A percentile compares a stretch with the other conserved stretches of the same genome.
phyloP scores from a whole-genome alignment of 2,888 invertebrate species.

The Ophion ventricosus region DNA sequence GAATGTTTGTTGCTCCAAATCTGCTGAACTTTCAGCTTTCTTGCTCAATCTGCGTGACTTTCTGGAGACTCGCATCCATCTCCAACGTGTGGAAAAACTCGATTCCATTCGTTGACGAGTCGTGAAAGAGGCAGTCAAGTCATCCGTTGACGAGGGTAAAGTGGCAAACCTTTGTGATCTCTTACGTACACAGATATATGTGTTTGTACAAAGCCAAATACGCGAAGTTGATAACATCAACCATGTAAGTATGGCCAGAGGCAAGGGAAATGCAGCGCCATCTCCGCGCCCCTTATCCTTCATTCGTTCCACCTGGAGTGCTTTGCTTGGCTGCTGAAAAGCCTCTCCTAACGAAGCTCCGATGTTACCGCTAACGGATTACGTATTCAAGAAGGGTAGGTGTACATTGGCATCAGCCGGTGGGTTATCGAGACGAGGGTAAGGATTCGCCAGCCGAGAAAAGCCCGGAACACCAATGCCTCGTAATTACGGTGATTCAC shows the following conservation, averaged over 20 bases:
- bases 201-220: not conserved
- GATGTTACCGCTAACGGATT: constrained; percentile 73
- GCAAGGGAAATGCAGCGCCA: not conserved
- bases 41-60: not conserved
- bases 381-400: constrained; percentile 73
- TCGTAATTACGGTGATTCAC: not conserved
- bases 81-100: not conserved
- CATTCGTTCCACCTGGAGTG: constrained; percentile 8
- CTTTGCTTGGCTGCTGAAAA: constrained; percentile 24
- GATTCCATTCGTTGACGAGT: not conserved
- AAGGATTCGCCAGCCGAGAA: constrained; percentile 39
- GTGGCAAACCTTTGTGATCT: not conserved
- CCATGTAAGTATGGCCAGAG: not conserved
- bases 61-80: too few species aligned
- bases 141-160: not conserved
- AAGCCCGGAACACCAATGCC: constrained; percentile 19
- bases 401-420: constrained; percentile 69
- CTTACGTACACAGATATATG: not conserved
- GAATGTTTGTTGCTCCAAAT: not conserved
- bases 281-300: not conserved
- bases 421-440: constrained; percentile 43
- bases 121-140: not conserved
- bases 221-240: not conserved
- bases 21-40: not conserved
- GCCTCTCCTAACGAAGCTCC: constrained; percentile 72